Conservation (phyloP, 1,140 invertebrate species). For the Coenobita brevimanus region DNA sequence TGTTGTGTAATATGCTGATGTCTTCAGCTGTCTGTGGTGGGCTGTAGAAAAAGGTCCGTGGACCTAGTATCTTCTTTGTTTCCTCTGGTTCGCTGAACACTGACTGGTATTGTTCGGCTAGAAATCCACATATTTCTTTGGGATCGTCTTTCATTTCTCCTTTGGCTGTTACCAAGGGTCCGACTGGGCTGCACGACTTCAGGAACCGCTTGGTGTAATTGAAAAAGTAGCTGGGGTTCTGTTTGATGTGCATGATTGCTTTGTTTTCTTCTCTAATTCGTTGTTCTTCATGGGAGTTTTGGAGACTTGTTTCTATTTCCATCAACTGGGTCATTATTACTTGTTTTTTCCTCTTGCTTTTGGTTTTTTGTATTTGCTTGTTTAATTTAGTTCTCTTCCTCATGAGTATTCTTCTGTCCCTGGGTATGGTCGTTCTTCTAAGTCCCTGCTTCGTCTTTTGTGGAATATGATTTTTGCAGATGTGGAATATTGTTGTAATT, state of each 20-base stretch:
- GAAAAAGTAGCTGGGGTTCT: neutral
- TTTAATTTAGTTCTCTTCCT: neutral
- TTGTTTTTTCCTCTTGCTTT: constrained; percentile 2
- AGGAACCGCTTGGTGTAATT: neutral
- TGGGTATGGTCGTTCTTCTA: neutral
- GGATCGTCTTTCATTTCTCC: neutral
- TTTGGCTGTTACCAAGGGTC: neutral
- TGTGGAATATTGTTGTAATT: neutral
- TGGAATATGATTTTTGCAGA: constrained; percentile 2
- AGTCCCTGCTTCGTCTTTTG: neutral
- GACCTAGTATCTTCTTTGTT: neutral
- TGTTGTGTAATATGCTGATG: neutral
- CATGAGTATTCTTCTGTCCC: neutral
- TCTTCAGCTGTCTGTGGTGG: neutral
- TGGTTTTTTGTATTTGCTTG: neutral
- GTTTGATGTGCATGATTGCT: neutral
- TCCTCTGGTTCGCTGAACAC: neutral
- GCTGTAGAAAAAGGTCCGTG: neutral
- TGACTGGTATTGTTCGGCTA: neutral
- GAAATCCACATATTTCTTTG: neutral
- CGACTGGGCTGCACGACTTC: neutral
- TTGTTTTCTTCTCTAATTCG: neutral
- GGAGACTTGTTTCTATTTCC: neutral
- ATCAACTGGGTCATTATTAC: neutral
- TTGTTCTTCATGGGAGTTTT: too few relatives aligned